Evolutionary conservation across 1,140 invertebrate genomes (phyloP), one percentile per base, ranked within the genome.

Genomic region (Penaeus indicus): DNA sequence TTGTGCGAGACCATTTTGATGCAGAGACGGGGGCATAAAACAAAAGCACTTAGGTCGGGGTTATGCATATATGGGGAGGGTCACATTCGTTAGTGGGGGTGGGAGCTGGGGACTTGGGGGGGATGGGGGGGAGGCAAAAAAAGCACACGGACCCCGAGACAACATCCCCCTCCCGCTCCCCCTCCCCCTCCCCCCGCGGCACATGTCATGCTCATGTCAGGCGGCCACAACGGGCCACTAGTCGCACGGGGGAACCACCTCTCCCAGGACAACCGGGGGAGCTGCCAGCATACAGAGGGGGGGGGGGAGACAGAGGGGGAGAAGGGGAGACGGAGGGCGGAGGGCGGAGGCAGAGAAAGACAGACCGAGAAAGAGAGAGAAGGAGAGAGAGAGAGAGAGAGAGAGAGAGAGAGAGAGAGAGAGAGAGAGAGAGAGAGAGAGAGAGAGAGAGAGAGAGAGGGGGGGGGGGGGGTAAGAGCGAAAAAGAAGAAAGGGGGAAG

Each of bases 191-290:
- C 27, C 47, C 10, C 72, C 72, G 16, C 11, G 27, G 75, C 61
- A 77, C 62, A 3, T 86, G 72, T 78, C 75, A 79, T 78, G 72
- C 72, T 86, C 25, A 60, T 78, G 54, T 54, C 54, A 54, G 16
- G 27, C 38, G 61, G 32, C 69, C 69, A 16, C 72, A 79, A 75
- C 11, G 38, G 27, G 81, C 72, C 84, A 79, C 75, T 86, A 86
- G 75, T 85, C 84, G 75, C 84, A 78, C 47, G 84, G 75, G 47
- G 61, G 77, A 85, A 69, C 72, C 61, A 69, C 72, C 61, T 22
- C 77, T 64, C 81, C 81, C 81, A 84, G 81, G 38, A 64, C 81
- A 62, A 84, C 81, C 81, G 47, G 63, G 47, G 84, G 84, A 77
- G 84, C 84, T 86, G 84, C 84, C 84, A 86, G 84, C 84, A 86